Percentiles rank a stretch among this genome's conserved stretches.
Conservation (phyloP, 2,888 invertebrate genomes). For the Agrochola circellaris region DNA sequence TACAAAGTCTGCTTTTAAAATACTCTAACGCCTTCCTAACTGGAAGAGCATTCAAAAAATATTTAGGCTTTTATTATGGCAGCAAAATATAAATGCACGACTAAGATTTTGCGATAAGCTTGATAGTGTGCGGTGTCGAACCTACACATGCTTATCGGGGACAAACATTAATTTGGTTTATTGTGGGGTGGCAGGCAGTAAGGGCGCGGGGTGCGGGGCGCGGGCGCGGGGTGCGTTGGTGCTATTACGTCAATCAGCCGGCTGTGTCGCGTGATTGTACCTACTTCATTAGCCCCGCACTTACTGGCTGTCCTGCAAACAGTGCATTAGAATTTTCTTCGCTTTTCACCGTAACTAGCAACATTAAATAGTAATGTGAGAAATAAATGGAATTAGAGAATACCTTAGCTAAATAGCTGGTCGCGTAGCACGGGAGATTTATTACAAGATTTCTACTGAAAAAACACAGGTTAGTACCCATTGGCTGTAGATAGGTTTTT, state of each 20-base stretch:
- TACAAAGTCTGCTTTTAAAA: not conserved
- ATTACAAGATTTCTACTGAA: not conserved
- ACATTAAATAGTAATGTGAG: conserved; percentile 21
- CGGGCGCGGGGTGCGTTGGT: conserved; percentile 68
- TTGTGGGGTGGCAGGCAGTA: conserved; percentile 75
- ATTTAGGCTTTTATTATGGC: conserved; percentile 26
- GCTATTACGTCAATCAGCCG: conserved; percentile 82
- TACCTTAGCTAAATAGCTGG: not conserved
- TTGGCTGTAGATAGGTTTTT: not conserved
- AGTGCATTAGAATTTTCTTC: conserved; percentile 54
- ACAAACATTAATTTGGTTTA: conserved; percentile 87
- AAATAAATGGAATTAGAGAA: conserved; percentile 26
- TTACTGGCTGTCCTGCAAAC: conserved; percentile 62
- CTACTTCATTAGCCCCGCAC: conserved; percentile 63
- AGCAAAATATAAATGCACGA: conserved; percentile 42
- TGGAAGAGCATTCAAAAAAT: conserved; percentile 4
- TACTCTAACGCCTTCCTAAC: not conserved
- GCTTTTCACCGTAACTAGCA: conserved; percentile 24
- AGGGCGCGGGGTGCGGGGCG: conserved; percentile 58
- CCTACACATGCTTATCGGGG: conserved; percentile 78
- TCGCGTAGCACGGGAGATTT: not conserved
- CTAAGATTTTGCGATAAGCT: conserved; percentile 58
- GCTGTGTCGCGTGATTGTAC: conserved; percentile 74
- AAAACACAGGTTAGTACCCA: not conserved
- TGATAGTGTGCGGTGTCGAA: conserved; percentile 66